A percentile compares a stretch with the other conserved stretches of the same genome.
Conservation (phyloP, 2,113 vertebrate species). For the Tylochromis polylepis region DNA sequence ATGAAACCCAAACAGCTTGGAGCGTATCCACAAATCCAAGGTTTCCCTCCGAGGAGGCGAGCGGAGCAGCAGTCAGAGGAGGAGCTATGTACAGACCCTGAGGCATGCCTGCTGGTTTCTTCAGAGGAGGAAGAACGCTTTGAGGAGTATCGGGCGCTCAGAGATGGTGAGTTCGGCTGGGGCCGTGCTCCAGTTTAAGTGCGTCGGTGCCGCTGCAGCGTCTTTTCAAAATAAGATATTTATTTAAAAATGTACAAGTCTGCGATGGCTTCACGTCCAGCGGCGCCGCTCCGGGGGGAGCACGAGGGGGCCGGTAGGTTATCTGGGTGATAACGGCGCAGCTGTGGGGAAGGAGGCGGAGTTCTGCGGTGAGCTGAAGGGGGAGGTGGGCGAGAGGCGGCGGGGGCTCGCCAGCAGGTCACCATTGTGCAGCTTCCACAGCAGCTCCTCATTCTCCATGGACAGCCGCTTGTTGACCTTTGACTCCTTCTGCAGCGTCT, state of each 20-base stretch:
- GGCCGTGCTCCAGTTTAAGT: slow-evolving; percentile 7
- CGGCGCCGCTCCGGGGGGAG: background rate
- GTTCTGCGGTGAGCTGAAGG: slow-evolving; percentile 79
- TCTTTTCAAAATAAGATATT: background rate
- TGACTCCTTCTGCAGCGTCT: slow-evolving; percentile 92
- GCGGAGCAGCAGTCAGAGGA: background rate
- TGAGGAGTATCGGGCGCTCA: slow-evolving; percentile 59
- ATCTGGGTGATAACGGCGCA: slow-evolving; percentile 79
- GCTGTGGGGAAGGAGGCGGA: slow-evolving; percentile 81
- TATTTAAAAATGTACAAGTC: slow-evolving; percentile 8
- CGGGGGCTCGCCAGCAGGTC: slow-evolving; percentile 86
- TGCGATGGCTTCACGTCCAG: background rate
- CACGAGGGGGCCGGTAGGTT: slow-evolving; percentile 34
- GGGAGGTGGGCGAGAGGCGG: slow-evolving; percentile 82
- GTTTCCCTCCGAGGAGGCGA: background rate
- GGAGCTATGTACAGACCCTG: slow-evolving; percentile 83
- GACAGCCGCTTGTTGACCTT: slow-evolving; percentile 96
- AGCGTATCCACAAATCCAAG: background rate
- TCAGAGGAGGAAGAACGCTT: slow-evolving; percentile 65
- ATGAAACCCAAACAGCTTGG: slow-evolving; percentile 1
- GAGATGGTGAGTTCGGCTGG: background rate
- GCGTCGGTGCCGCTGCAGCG: slow-evolving; percentile 18
- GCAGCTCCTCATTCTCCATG: slow-evolving; percentile 96
- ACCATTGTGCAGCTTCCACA: slow-evolving; percentile 95
- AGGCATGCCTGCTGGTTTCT: slow-evolving; percentile 73